phyloP scores from a whole-genome alignment of 2,113 vertebrate species.

The Acanthisitta chloris region DNA sequence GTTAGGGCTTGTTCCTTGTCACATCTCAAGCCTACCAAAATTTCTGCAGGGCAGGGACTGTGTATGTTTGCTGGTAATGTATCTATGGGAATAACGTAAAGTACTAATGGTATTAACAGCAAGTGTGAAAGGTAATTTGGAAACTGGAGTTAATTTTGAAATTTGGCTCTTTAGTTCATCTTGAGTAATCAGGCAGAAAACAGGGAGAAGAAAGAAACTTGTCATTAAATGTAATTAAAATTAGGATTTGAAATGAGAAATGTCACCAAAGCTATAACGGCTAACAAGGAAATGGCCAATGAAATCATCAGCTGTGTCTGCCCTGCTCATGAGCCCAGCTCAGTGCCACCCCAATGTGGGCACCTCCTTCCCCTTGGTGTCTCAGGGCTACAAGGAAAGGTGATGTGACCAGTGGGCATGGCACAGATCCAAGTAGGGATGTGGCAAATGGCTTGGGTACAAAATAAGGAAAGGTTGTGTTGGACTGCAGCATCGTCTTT shows the following conservation, averaged over 20 bases:
- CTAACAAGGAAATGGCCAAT: neutral
- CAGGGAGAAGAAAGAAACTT: neutral
- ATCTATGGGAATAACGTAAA: neutral
- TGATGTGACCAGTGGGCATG: neutral
- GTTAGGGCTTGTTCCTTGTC: slow-evolving; percentile 36
- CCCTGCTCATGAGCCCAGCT: neutral
- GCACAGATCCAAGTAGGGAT: neutral
- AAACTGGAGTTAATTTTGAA: neutral
- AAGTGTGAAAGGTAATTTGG: neutral
- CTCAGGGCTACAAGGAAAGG: neutral
- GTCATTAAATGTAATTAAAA: neutral
- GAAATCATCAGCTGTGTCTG: neutral
- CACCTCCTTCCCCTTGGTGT: neutral
- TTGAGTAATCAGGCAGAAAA: neutral
- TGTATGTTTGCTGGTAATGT: slow-evolving; percentile 12
- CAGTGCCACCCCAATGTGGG: accelerated
- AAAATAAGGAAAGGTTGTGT: neutral
- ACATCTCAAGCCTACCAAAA: neutral
- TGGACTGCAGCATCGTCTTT: neutral
- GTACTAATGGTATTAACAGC: neutral
- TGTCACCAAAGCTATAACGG: neutral
- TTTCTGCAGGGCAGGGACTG: slow-evolving; percentile 29
- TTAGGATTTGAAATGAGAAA: neutral
- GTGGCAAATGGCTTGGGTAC: neutral
- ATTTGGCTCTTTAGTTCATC: neutral